Conservation (phyloP, 2,888 invertebrate genomes). For the Amiota mariae region DNA sequence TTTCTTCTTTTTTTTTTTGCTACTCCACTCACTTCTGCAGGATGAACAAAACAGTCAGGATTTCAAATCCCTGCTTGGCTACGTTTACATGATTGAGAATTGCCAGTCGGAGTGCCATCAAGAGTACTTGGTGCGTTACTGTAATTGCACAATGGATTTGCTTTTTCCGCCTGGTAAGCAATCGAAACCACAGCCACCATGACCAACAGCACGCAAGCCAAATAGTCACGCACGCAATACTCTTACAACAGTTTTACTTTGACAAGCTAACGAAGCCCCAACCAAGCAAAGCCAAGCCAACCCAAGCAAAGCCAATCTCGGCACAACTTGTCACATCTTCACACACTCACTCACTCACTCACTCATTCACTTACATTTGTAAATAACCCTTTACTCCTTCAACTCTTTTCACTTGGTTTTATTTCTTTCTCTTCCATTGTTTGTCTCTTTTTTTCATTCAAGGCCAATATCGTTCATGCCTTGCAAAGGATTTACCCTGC, state of each 20-base stretch:
- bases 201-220: conserved; percentile 1
- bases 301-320: neutral
- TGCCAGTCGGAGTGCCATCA: conserved; percentile 72
- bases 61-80: conserved; percentile 66
- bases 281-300: neutral
- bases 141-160: conserved; percentile 72
- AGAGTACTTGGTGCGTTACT: conserved; percentile 67
- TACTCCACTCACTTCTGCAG: conserved; percentile 43
- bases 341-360: conserved; percentile 1
- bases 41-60: conserved; percentile 62
- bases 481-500: conserved; percentile 64
- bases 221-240: conserved; percentile 2
- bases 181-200: conserved; percentile 24
- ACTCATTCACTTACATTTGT: too few species aligned
- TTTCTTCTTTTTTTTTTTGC: neutral
- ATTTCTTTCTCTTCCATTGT: neutral
- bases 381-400: conserved; percentile 23
- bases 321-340: neutral
- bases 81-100: conserved; percentile 70
- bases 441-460: neutral
- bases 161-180: conserved; percentile 71
- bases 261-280: neutral
- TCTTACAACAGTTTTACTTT: too few species aligned
- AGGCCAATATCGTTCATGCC: conserved; percentile 63
- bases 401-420: neutral